Base-by-base conservation (phyloP, 2,888 invertebrate species). In the Diaphora mendica region DNA sequence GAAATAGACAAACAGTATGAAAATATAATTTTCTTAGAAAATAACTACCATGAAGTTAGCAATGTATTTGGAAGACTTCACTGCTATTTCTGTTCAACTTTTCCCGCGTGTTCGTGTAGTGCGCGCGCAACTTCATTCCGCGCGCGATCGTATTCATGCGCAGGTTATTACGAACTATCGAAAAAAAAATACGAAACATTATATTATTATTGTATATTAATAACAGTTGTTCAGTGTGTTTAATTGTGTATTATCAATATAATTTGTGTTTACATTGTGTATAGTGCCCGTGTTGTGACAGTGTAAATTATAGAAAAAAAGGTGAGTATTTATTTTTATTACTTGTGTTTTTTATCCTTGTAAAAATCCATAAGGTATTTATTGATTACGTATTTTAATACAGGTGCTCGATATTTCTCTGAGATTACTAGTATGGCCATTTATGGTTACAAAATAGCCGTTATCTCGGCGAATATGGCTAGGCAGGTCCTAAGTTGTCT, bases 61-160 rank as follows among this genome's bases (percentile, higher is more conserved):
- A 44, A 72, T 51, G 20, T 11, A 23, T 30, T 65, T 30, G 70
- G 79, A 76, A 78, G 77, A 78, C 85, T 83, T 82, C 81, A 78
- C 79, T 78, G 64, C 79, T 82, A 83, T 92, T 91, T 93, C 89
- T 89, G 90, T 90, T 89, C 81, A 81, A 83, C 86, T 90, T 91
- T 92, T 91, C 91, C 90, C 91, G 92, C 91, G 92, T 88, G 82
- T 86, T 87, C 83, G 86, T 88, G 86, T 90, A 87, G 86, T 88
- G 91, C 90, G 90, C 90, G 88, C 87, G 90, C 89, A 90, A 91
- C 87, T 84, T 89, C 92, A 92, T 90, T 91, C 90, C 89, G 93
- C 92, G 94, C 92, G 93, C 91, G 92, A 91, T 90, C 92, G 91
- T 86, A 89, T 88, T 87, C 89, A 75, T 76, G 90, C 90, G 89